Evolutionary conservation across 2,888 invertebrate species (phyloP), one percentile per base, ranked within the genome.

Genomic region (Chymomyza caudatula): DNA sequence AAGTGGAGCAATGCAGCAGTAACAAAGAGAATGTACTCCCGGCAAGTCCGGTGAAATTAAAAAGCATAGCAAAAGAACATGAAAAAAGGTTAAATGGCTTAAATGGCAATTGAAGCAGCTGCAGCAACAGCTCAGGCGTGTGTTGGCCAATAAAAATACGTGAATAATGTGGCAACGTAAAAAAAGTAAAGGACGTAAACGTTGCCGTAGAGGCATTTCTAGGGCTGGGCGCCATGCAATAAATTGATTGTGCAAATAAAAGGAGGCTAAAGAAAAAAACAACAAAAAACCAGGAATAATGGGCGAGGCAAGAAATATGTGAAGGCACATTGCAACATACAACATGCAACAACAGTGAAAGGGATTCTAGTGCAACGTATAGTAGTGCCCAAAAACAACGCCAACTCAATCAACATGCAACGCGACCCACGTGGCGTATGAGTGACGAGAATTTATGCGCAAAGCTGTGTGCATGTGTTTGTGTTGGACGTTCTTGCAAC

Each of bases 371-470:
- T 15, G 15, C 47, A 58, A 44, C 5, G 37, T 25, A 56, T 51
- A 42, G 19, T 6, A 56, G 11, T 19, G 52, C 6, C 52, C 37
- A 22, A 42, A 49, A 29, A 13, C 53, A 53, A 17, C 53, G 25
- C 23, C 54, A 54, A 15, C 29, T 42, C 17, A 55, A 55, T 42
- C 55, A 43, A 15, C 74, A 73, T 64, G 74, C 69, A 67, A 69
- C 68, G 72, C 80, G 63, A 53, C 82, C 87, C 84, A 82, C 82
- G 80, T 86, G 82, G 77, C 82, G 82, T 85, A 82, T 82, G 82
- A 86, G 72, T 79, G 84, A 85, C 82, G 86, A 80, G 85, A 85
- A 82, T 82, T 82, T 82, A 82, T 82, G 29, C 29, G 11, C 29
- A 37, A 37, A 3, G 8, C 29, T 11, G 11, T 37, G 29, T 11